Evolutionary conservation across 2,113 vertebrate genomes (phyloP).

Genomic region (Morone saxatilis): DNA sequence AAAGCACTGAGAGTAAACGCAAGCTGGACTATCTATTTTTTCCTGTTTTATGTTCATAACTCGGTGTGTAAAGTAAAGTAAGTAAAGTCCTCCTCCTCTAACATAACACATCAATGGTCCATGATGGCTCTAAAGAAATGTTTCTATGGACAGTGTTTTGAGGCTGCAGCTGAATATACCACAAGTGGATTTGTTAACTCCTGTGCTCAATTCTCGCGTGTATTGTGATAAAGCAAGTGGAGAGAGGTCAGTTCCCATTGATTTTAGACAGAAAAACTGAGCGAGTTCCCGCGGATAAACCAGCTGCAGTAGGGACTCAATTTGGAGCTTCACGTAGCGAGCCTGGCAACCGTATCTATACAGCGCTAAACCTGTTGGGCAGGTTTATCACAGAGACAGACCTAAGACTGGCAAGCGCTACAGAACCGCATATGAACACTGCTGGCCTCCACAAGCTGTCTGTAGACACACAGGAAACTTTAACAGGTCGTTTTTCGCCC

Average conservation of each 20-base stretch:
- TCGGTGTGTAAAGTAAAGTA: not conserved
- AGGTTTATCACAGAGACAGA: slow-evolving; percentile 23
- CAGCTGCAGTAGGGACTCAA: slow-evolving; percentile 33
- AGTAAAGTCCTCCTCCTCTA: no score
- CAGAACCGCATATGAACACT: not conserved
- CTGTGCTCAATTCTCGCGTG: not conserved
- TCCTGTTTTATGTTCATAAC: not conserved
- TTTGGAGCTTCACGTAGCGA: slow-evolving; percentile 38
- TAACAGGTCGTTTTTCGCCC: not conserved
- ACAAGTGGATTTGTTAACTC: slow-evolving; percentile 26
- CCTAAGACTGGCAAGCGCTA: not conserved
- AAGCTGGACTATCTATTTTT: not conserved
- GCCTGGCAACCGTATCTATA: slow-evolving; percentile 12
- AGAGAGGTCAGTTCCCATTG: slow-evolving; percentile 40
- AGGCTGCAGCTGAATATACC: not conserved
- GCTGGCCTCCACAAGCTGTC: slow-evolving; percentile 12
- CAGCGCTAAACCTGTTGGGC: slow-evolving; percentile 16
- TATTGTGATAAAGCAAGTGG: not conserved
- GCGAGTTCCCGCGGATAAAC: slow-evolving; percentile 26
- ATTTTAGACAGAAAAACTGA: slow-evolving; percentile 44
- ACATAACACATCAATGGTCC: not conserved
- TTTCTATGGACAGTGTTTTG: not conserved
- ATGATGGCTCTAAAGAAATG: not conserved
- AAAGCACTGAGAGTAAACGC: not conserved
- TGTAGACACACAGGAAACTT: not conserved